Percentiles rank a stretch among this genome's conserved stretches.
Evolutionary conservation across 2,113 vertebrate genomes (phyloP).

Genomic region (Alethe castanea): DNA sequence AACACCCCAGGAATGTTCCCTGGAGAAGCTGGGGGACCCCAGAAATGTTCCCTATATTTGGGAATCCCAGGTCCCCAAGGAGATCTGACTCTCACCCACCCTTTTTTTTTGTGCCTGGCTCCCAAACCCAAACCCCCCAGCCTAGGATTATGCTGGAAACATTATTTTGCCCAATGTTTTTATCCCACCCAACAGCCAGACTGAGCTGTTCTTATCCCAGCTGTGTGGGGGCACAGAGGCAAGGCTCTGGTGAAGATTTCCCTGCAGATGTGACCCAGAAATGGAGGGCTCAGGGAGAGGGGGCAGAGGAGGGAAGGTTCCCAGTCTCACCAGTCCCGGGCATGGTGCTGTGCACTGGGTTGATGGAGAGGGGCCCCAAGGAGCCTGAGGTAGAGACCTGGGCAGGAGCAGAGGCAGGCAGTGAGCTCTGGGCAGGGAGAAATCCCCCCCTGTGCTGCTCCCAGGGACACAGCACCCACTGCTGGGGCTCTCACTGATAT

Average conservation of each 20-base stretch:
- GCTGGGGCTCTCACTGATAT: not conserved
- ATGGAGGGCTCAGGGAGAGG: not conserved
- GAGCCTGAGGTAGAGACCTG: conserved; percentile 86
- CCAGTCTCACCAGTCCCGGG: conserved; percentile 79
- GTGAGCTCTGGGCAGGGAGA: not conserved
- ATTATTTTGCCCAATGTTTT: not conserved
- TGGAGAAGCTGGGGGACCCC: not conserved
- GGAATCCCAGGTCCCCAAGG: not conserved
- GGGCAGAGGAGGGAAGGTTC: not conserved
- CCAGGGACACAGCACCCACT: not conserved
- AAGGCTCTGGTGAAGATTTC: not conserved
- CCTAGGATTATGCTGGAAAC: not conserved
- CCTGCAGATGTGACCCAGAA: not conserved
- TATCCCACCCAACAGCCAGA: not conserved
- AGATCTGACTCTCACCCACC: not conserved
- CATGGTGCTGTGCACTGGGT: conserved; percentile 78
- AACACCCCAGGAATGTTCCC: not conserved
- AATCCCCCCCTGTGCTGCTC: not conserved
- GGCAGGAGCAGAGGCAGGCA: conserved; percentile 15
- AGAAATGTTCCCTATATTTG: not conserved
- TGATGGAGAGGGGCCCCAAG: conserved; percentile 85
- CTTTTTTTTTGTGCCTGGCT: not conserved
- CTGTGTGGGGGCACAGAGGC: not conserved
- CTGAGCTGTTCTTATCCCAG: not conserved
- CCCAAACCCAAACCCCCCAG: not conserved